Percentiles rank a stretch among this genome's conserved stretches.
Conservation (phyloP, 2,888 invertebrate genomes). For the Watsonalla binaria region DNA sequence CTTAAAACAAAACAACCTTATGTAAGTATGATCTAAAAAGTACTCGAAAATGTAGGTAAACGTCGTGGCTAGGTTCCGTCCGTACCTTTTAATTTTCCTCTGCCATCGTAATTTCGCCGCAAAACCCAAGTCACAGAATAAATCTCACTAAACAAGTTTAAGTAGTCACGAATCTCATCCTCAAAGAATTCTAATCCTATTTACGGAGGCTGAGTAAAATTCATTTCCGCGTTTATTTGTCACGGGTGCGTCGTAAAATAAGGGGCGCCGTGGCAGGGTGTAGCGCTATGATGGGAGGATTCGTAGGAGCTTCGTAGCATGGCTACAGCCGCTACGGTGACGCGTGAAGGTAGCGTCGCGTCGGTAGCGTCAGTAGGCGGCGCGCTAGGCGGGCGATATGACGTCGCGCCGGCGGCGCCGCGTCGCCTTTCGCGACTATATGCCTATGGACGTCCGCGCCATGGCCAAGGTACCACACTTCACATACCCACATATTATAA, state of each 20-base stretch:
- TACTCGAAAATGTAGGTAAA: too few species aligned
- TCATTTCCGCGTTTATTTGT: conserved; percentile 11
- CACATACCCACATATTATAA: neutral
- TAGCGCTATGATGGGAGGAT: conserved; percentile 6
- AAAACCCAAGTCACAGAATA: neutral
- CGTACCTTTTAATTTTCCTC: too few species aligned
- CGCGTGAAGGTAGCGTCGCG: neutral
- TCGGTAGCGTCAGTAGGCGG: conserved; percentile 46
- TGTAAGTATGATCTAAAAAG: too few species aligned
- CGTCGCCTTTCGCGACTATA: conserved; percentile 71
- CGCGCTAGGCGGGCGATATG: conserved; percentile 54
- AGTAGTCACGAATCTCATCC: conserved; percentile 4
- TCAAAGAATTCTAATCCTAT: neutral
- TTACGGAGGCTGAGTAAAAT: neutral
- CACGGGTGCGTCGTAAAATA: conserved; percentile 21
- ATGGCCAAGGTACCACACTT: conserved; percentile 63
- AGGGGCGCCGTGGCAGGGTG: conserved; percentile 7
- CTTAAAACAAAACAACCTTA: too few species aligned
- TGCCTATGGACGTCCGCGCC: conserved; percentile 68
- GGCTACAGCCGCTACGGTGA: conserved; percentile 4
- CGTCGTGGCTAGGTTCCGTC: too few species aligned
- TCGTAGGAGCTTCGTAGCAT: neutral
- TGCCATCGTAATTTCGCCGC: too few species aligned
- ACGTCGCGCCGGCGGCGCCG: conserved; percentile 70
- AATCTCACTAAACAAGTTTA: conserved; percentile 9